Base-by-base conservation (phyloP, 2,888 invertebrate genomes). In the Uloborus plumipes region DNA sequence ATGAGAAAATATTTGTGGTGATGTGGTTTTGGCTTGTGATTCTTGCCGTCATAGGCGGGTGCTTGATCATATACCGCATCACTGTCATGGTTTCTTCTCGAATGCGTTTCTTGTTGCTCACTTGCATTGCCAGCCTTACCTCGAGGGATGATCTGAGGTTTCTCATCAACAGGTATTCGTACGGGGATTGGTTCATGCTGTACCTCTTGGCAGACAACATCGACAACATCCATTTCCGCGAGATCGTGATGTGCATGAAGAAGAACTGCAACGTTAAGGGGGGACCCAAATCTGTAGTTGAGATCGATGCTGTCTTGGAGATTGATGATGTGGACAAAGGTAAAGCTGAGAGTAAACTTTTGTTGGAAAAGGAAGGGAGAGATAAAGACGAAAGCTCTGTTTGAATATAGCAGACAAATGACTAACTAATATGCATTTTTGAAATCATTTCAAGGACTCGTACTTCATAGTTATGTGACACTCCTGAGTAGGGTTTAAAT, bases 111-210 rank as follows among this genome's bases (percentile, higher is more conserved):
- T 92, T 93, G 71, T 90, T 96, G 50, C 90, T 97, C 85, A 94
- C 94, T 88, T 92, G 94, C 18, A 92, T 94, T 20, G 87, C 88
- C 76, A 92, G 94, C 59, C 92, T 93, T 86, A 91, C 95, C 69
- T 92, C 95, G 16, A 84, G 62, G 71, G 81, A 84, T 50, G 81
- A 80, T 53, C 79, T 85, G 18, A 71, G 81, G 4, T 80, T 84
- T 7, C 64, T 84, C 13, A 76, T 87, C 39, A 53, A 62, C 15
- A 72, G 70, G 20, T 73, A 86, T 39, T 83, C 75, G 88, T 90
- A 95, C 75, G 96, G 96, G 0, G 96, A 97, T 89, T 96, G 96
- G 96, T 97, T 96, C 95, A 91, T 97, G n/a, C 92, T 97, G 26
- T 85, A 86, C 55, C 16, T 85, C 59, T 72, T 86, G 15, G 85